Percentiles rank a stretch among this genome's conserved stretches.
phyloP scores from a whole-genome alignment of 2,797 vertebrate genomes.

The Chaenodraco wilsoni region DNA sequence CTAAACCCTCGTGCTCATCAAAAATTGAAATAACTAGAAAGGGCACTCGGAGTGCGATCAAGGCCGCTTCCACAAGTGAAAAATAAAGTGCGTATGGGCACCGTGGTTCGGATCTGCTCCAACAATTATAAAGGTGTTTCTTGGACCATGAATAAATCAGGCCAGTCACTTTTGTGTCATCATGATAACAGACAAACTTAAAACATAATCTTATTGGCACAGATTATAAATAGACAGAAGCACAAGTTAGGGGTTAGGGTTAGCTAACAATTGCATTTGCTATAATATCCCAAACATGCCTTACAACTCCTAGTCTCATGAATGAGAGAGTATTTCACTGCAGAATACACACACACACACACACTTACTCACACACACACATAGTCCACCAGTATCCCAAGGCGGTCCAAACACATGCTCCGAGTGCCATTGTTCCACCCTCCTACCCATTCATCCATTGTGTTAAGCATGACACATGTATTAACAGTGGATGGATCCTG shows the following conservation, averaged over 20 bases:
- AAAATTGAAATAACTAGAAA: not conserved
- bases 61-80: too few species aligned
- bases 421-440: conserved; percentile 79
- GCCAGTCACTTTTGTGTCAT: too few species aligned
- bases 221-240: too few species aligned
- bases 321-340: conserved; percentile 11
- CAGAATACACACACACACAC: conserved; percentile 38
- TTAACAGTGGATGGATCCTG: conserved; percentile 85
- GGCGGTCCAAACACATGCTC: conserved; percentile 75
- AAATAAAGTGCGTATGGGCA: too few species aligned
- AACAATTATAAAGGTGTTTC: too few species aligned
- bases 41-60: too few species aligned
- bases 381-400: conserved; percentile 58
- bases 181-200: too few species aligned
- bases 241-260: not conserved
- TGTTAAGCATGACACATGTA: conserved; percentile 86
- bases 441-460: conserved; percentile 83
- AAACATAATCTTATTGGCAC: too few species aligned
- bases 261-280: not conserved
- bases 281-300: not conserved
- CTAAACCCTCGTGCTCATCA: not conserved
- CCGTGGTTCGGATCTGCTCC: too few species aligned
- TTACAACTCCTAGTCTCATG: conserved; percentile 5
- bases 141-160: too few species aligned
- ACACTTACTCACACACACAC: conserved; percentile 30